Evolutionary conservation across 2,113 vertebrate species (phyloP).

Genomic region (Scartelaos histophorus): DNA sequence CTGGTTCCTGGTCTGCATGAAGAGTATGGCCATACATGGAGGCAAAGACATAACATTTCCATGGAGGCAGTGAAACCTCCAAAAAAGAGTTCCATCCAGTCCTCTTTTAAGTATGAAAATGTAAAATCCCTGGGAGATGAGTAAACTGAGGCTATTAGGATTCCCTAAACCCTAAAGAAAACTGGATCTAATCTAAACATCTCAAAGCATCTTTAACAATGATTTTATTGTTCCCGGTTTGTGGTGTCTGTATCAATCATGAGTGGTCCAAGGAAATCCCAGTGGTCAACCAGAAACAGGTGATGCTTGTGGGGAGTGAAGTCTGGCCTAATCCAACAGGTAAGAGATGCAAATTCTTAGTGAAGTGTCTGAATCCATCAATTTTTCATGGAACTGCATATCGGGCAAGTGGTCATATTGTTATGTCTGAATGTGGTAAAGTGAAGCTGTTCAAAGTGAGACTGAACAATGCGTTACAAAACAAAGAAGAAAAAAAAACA

Average conservation of each 20-base stretch:
- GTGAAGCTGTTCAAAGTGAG: constrained; percentile 10
- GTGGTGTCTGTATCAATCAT: neutral
- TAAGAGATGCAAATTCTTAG: neutral
- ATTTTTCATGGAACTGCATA: neutral
- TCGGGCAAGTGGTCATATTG: neutral
- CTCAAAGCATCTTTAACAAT: neutral
- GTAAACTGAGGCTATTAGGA: neutral
- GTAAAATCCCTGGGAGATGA: neutral
- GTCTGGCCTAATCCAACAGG: neutral
- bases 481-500: constrained; percentile 11
- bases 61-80: neutral
- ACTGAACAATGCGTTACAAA: constrained; percentile 12
- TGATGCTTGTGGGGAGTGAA: neutral
- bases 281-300: too few relatives aligned
- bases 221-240: neutral
- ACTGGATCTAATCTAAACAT: too few relatives aligned
- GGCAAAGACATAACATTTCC: too few relatives aligned
- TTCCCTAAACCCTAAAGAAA: neutral
- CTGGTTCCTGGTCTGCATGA: too few relatives aligned
- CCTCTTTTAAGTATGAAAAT: neutral
- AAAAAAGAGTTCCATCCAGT: neutral
- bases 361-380: neutral
- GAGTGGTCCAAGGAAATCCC: neutral
- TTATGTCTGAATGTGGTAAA: neutral
- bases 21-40: too few relatives aligned